Evolutionary conservation across 2,113 vertebrate species (phyloP).

Genomic region (Corynorhinus townsendii): DNA sequence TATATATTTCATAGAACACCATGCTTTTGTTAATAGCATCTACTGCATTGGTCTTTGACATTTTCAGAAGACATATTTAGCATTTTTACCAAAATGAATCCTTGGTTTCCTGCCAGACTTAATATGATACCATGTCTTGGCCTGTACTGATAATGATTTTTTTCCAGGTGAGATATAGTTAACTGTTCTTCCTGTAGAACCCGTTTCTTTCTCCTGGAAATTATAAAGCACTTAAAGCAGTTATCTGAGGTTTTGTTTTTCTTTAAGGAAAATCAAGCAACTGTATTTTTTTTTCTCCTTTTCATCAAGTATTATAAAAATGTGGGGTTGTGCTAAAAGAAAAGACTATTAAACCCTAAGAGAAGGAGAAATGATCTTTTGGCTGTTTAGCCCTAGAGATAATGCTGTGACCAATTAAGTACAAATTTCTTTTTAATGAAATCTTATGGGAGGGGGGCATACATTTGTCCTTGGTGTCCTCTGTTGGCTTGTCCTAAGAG

Average conservation of each 20-base stretch:
- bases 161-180: background rate
- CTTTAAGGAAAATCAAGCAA: background rate
- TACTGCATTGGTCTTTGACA: background rate
- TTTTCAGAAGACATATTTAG: background rate
- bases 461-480: background rate
- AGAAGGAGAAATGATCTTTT: background rate
- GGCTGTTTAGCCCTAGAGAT: background rate
- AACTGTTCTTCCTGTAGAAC: background rate
- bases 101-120: background rate
- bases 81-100: constrained; percentile 1
- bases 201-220: background rate
- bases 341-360: background rate
- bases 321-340: background rate
- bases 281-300: constrained; percentile 2
- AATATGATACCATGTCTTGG: background rate
- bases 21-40: background rate
- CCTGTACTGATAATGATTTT: background rate
- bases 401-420: background rate
- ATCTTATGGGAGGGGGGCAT: background rate
- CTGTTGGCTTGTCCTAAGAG: background rate
- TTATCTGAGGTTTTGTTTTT: constrained; percentile 14
- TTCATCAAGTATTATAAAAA: background rate
- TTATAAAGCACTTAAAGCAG: background rate
- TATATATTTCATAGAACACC: background rate
- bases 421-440: background rate